Base-by-base conservation (phyloP, 2,797 vertebrate genomes). In the Eulemur rubriventer region DNA sequence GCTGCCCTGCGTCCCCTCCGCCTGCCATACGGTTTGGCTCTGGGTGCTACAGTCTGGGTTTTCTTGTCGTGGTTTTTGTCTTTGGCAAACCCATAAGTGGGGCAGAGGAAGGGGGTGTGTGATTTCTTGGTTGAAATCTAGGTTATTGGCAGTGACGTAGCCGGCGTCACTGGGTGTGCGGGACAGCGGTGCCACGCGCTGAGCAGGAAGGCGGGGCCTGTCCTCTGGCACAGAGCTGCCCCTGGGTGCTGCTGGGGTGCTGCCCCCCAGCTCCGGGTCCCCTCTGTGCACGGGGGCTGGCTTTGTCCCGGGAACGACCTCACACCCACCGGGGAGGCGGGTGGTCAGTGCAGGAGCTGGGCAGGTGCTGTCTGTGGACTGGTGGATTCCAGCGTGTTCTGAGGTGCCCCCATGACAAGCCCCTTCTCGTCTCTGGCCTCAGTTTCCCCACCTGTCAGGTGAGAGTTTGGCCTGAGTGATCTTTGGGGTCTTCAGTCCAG, bases 91-190 rank as follows among this genome's bases (percentile, higher is more conserved):
- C 91, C 11, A 1, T 91, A 97, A 98, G 89, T 97, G 97, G 98
- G 97, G 89, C 98, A 97, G 95, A 41, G 96, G n/a, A 92, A 63
- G 84, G 96, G 96, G 81, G 76, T 28, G 92, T 84, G 80, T 78
- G 38, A 48, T 26, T 94, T 92, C 96, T 96, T 96, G 93, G 95
- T 93, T 92, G 83, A 81, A 96, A 97, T 98, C 97, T 98, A 95
- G 97, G 98, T 98, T 97, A 96, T 96, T 70, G 95, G 94, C 93
- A 43, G 91, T 94, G 96, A 96, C 41, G 75, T 75, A 0, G 69
- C 78, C 22, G 46, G 89, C 67, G 22, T 93, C 46, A 0, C 80
- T 35, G 81, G 86, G 67, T 22, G 7, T 43, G 59, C 92, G 63
- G 78, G 70, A 70, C 82, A 57, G 16, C 67, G 65, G 73, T 43